A percentile compares a stretch with the other conserved stretches of the same genome.
Evolutionary conservation across 1,140 invertebrate genomes (phyloP).

Genomic region (Bicyclus anynana): DNA sequence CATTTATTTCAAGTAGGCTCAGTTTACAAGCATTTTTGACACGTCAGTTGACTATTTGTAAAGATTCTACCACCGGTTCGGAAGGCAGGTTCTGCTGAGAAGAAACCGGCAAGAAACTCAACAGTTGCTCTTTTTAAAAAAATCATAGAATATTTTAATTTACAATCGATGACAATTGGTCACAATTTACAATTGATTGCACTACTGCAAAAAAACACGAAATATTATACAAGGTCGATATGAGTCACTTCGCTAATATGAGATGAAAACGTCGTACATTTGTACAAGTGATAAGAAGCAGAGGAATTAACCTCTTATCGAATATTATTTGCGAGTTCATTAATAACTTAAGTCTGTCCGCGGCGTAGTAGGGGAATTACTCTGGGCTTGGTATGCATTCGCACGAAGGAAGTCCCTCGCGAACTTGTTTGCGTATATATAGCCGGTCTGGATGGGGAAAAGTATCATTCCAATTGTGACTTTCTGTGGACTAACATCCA

Average conservation of each 20-base stretch:
- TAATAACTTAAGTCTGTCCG: not conserved
- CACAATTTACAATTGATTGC: too few relatives aligned
- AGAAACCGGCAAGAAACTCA: too few relatives aligned
- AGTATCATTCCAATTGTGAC: not conserved
- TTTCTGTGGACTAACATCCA: not conserved
- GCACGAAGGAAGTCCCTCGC: not conserved
- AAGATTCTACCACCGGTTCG: too few relatives aligned
- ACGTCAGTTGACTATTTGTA: too few relatives aligned
- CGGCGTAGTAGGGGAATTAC: constrained; percentile 2
- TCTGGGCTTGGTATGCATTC: not conserved
- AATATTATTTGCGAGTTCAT: not conserved
- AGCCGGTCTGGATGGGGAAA: not conserved
- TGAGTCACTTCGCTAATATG: not conserved
- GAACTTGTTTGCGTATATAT: not conserved
- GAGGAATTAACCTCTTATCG: constrained; percentile 8
- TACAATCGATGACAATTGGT: too few relatives aligned
- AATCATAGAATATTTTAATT: too few relatives aligned
- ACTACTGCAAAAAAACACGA: too few relatives aligned
- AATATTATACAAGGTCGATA: not conserved
- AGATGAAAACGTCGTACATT: not conserved
- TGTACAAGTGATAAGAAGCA: not conserved
- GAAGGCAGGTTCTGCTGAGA: too few relatives aligned
- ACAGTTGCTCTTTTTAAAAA: too few relatives aligned
- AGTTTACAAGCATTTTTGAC: too few relatives aligned
- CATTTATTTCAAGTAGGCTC: too few relatives aligned